Evolutionary conservation across 2,888 invertebrate species (phyloP).

Genomic region (Agrypnus murinus): DNA sequence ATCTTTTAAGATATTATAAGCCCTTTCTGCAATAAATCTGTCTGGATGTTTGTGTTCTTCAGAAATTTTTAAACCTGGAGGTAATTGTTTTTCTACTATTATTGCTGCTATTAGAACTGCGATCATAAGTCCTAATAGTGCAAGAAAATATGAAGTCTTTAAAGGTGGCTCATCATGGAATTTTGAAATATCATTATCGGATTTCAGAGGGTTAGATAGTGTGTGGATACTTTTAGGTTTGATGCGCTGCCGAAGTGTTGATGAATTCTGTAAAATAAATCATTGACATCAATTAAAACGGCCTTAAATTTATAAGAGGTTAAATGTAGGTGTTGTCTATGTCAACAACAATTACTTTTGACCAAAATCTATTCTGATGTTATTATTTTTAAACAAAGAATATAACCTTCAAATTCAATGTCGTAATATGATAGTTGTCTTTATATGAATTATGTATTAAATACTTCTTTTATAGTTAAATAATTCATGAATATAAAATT

Average conservation of each 20-base stretch:
- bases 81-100: slow-evolving; percentile 76
- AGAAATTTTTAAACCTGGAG: slow-evolving; percentile 72
- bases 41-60: slow-evolving; percentile 68
- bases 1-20: slow-evolving; percentile 78
- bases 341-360: background rate
- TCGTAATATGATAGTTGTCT: background rate
- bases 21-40: slow-evolving; percentile 78
- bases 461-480: no score
- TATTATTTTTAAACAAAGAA: slow-evolving; percentile 24
- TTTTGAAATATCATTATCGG: slow-evolving; percentile 2
- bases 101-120: slow-evolving; percentile 74
- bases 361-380: background rate
- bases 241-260: slow-evolving; percentile 44
- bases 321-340: background rate
- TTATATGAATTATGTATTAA: no score
- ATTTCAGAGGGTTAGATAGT: slow-evolving; percentile 2
- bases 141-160: slow-evolving; percentile 71
- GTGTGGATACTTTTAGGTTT: slow-evolving; percentile 33
- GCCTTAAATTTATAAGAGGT: background rate
- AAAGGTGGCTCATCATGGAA: slow-evolving; percentile 22
- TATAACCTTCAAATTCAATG: slow-evolving; percentile 28
- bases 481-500: no score
- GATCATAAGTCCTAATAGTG: slow-evolving; percentile 73
- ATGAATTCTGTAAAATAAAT: slow-evolving; percentile 39
- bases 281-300: background rate